Evolutionary conservation across 2,113 vertebrate genomes (phyloP).

Genomic region (Plecotus auritus): DNA sequence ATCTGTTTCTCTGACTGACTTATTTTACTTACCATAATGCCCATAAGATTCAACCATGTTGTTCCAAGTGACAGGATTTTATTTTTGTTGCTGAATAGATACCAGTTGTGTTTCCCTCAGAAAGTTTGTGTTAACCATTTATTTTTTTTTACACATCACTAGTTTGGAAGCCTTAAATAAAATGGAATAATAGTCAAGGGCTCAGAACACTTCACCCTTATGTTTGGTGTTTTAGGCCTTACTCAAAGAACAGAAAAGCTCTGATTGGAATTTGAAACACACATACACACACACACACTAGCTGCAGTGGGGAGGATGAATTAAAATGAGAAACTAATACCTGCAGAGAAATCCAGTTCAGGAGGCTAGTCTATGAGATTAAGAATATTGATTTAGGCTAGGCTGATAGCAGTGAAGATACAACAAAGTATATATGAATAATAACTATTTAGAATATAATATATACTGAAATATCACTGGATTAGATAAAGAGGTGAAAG

Average conservation of each 20-base stretch:
- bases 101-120: neutral
- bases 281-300: neutral
- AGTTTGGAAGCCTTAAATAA: neutral
- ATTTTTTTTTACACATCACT: neutral
- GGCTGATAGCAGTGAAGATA: neutral
- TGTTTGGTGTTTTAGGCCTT: neutral
- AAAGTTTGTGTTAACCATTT: neutral
- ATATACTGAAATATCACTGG: neutral
- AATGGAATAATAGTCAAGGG: neutral
- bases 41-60: neutral
- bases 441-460: neutral
- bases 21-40: neutral
- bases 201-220: neutral
- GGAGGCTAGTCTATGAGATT: neutral
- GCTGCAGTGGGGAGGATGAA: neutral
- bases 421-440: neutral
- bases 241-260: neutral
- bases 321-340: neutral
- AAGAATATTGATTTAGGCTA: neutral
- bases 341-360: neutral
- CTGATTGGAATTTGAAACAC: neutral
- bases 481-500: neutral
- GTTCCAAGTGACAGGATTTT: neutral
- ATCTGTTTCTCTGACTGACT: neutral
- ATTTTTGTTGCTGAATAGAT: neutral